phyloP scores from a whole-genome alignment of 2,113 vertebrate genomes.

The Cyanistes caeruleus region DNA sequence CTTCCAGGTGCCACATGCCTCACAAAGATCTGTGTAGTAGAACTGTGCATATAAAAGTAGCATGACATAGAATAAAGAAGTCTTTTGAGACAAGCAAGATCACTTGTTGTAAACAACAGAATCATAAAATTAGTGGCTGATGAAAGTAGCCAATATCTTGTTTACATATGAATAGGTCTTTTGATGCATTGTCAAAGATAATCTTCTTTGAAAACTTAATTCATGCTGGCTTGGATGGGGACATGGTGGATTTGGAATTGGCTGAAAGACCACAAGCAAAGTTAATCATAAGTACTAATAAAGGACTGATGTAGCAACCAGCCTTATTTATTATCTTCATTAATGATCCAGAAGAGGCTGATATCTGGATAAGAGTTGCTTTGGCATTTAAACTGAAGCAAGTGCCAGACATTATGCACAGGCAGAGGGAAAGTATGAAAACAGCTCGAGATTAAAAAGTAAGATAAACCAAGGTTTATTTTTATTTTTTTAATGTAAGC shows the following conservation, averaged over 20 bases:
- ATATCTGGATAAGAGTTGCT: not conserved
- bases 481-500: not conserved
- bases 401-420: not conserved
- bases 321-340: conserved; percentile 14
- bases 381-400: conserved; percentile 11
- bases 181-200: conserved; percentile 18
- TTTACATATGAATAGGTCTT: conserved; percentile 48
- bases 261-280: conserved; percentile 33
- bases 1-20: not conserved
- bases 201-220: conserved; percentile 35
- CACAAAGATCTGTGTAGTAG: not conserved
- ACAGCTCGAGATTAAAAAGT: conserved; percentile 9
- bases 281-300: not conserved
- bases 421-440: not conserved
- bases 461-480: not conserved
- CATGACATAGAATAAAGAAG: not conserved
- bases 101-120: not conserved
- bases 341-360: conserved; percentile 26
- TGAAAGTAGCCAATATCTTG: not conserved
- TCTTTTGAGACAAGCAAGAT: not conserved
- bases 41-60: not conserved
- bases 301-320: not conserved
- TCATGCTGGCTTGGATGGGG: not conserved
- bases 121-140: conserved; percentile 20
- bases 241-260: not conserved